A percentile compares a stretch with the other conserved stretches of the same genome.
These are phyloP conservation scores for Drusus annulatus DNA, from an alignment of 1,140 invertebrate genomes.

Conservation along the genomic window DNA sequence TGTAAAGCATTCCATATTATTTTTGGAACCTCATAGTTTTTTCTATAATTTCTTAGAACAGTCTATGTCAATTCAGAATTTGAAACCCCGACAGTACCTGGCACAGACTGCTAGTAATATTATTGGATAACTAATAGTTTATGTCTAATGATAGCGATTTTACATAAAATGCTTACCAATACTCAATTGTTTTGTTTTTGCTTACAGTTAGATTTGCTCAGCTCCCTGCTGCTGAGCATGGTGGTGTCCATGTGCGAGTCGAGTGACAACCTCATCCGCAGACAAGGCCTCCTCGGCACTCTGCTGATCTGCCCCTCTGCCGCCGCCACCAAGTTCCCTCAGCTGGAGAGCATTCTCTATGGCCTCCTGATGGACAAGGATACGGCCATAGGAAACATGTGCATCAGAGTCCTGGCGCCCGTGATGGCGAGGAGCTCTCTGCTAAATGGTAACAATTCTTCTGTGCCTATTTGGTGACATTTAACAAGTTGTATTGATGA, in stretches of 20 bases:
- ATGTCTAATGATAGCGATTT: no score
- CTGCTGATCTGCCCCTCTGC: constrained; percentile 66
- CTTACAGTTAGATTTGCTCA: constrained; percentile 64
- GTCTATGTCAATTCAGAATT: no score
- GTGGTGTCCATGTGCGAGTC: constrained; percentile 69
- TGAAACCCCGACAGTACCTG: no score
- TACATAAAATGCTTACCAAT: no score
- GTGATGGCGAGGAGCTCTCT: constrained; percentile 66
- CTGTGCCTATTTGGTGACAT: constrained; percentile 4
- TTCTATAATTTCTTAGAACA: no score
- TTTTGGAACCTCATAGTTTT: no score
- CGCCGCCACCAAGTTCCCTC: constrained; percentile 66
- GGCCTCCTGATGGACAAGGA: constrained; percentile 66
- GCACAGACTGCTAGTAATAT: no score
- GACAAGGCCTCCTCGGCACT: constrained; percentile 64
- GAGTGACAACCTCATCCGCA: constrained; percentile 64
- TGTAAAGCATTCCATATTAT: no score
- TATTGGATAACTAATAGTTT: no score
- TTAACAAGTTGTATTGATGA: no score
- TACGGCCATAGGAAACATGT: constrained; percentile 64
- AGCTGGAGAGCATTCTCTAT: constrained; percentile 68
- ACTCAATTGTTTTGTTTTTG: no score
- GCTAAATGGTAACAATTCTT: constrained; percentile 66
- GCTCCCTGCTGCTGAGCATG: constrained; percentile 67
- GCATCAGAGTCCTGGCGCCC: constrained; percentile 65